These are phyloP conservation scores for Micromesistius poutassou DNA, from an alignment of 2,797 vertebrate genomes.

Conservation along the genomic window DNA sequence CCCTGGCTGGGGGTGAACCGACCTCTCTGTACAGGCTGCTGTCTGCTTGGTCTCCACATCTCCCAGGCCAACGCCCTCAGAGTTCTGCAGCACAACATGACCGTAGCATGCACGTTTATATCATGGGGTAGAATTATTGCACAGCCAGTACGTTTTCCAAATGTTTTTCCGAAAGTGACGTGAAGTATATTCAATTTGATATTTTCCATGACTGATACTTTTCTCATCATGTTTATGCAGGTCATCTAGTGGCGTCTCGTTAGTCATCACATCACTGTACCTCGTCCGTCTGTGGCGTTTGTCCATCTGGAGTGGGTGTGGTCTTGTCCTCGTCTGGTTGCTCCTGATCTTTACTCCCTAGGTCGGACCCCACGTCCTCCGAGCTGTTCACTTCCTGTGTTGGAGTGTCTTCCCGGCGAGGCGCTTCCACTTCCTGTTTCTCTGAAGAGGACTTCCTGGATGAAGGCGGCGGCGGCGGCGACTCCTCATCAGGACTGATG, in stretches of 20 bases:
- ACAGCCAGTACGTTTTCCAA: not conserved
- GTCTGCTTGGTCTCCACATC: not conserved
- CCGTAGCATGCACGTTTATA: not conserved
- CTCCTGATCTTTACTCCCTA: not conserved
- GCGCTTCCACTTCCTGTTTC: not conserved
- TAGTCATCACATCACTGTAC: not conserved
- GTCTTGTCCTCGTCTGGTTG: not conserved
- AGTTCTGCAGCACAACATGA: not conserved
- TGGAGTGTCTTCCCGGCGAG: not conserved
- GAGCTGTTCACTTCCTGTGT: not conserved
- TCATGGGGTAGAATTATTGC: no score
- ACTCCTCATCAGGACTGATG: not conserved
- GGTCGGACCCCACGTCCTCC: not conserved
- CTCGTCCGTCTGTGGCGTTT: not conserved
- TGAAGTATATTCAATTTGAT: not conserved
- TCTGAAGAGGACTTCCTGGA: constrained; percentile 1
- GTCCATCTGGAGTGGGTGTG: not conserved
- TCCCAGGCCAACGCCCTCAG: not conserved
- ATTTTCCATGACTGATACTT: not conserved
- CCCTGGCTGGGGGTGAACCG: not conserved
- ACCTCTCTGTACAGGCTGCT: not conserved
- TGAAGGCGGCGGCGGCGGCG: not conserved
- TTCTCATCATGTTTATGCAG: not conserved
- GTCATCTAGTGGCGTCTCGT: not conserved
- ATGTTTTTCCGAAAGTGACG: not conserved